These are phyloP conservation scores for Eueremaeus valkanovi DNA, from an alignment of 2,888 invertebrate genomes.

Conservation along the genomic window DNA sequence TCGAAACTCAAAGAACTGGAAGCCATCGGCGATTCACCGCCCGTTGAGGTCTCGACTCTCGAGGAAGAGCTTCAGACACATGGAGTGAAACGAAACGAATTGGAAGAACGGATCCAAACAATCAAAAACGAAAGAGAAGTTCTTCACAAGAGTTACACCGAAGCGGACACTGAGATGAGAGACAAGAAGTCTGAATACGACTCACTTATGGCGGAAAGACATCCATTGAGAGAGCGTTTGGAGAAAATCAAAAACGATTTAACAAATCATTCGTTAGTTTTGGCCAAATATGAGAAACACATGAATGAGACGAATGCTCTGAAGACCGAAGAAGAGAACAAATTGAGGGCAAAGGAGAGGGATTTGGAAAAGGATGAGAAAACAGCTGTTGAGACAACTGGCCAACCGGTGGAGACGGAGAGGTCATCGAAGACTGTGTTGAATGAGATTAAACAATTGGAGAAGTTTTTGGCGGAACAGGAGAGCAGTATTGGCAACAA, in stretches of 20 bases:
- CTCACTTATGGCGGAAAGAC: neutral
- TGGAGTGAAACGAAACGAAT: neutral
- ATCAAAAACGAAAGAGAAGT: neutral
- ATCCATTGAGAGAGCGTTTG: conserved; percentile 21
- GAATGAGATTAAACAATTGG: conserved; percentile 51
- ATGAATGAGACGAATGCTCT: conserved; percentile 15
- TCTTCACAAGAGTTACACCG: neutral
- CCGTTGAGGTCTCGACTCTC: conserved; percentile 37
- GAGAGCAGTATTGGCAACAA: conserved; percentile 49
- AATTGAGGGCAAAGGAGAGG: neutral
- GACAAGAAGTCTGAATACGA: conserved; percentile 8
- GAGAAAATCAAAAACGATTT: conserved; percentile 17
- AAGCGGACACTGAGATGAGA: neutral
- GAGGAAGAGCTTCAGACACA: conserved; percentile 34
- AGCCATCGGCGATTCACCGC: neutral
- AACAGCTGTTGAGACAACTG: conserved; percentile 19
- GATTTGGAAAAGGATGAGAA: neutral
- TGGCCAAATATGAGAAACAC: neutral
- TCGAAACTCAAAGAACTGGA: conserved; percentile 30
- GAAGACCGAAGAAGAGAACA: neutral
- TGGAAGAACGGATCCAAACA: neutral
- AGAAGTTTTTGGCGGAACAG: conserved; percentile 50
- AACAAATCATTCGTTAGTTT: neutral
- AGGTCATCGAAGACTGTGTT: conserved; percentile 50
- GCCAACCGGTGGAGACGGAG: conserved; percentile 49